Evolutionary conservation across 2,888 invertebrate genomes (phyloP), one percentile per base, ranked within the genome.

Genomic region (Lasioglossum leucozonium): DNA sequence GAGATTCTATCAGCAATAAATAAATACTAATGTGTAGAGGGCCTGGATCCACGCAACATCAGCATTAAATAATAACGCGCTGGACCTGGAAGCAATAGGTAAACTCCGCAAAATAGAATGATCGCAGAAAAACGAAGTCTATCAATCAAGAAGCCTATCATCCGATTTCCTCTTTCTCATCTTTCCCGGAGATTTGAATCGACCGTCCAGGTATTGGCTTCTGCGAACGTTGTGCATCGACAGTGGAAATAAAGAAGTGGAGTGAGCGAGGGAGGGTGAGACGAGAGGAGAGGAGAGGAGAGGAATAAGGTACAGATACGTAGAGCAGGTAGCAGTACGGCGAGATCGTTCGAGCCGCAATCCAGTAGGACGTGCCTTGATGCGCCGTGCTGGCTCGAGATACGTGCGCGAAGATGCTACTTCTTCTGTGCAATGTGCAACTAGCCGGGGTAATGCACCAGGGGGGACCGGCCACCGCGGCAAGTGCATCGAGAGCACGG

Each of bases 341-440:
- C 81, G 87, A 89, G 90, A 93, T 93, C 89, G 91, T 92, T 93
- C 90, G 91, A 92, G 92, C 93, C 93, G 93, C 94, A 94, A 94
- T 94, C 92, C 94, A 91, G 94, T 94, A 94, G 94, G 94, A 94
- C 94, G 94, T 94, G 94, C 93, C 92, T 94, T 94, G 94, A 94
- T 94, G 93, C 92, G 92, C 93, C 93, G 92, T 94, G 94, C 92
- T 94, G 92, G 94, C 90, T 94, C 91, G 91, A 93, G 93, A 94
- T 94, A 94, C 94, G 94, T 94, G 94, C 93, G 93, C 93, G 93
- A 94, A 93, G 91, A 93, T 92, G 93, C 94, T 94, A 94, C 94
- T 93, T 94, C 93, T 94, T 94, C 93, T 51, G 51, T 51, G 22
- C 51, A 51, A 51, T 90, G 92, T 92, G 91, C 93, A 92, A 92